Base-by-base conservation (phyloP, 2,888 invertebrate species). In the Rhamphomyia laevipes region DNA sequence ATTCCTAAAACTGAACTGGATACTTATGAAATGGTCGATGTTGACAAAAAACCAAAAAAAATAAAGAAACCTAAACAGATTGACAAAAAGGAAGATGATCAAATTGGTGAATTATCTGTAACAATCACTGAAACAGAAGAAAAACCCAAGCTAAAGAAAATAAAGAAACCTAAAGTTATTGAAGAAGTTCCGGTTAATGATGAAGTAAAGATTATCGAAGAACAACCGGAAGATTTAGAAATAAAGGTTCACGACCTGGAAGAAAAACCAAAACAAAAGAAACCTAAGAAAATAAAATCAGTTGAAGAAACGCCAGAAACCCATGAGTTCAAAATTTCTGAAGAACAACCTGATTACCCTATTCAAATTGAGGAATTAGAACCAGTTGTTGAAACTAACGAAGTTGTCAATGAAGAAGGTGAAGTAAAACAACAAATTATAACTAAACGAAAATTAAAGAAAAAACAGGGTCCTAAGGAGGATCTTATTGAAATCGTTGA, bases 401-500 rank as follows among this genome's bases (percentile, higher is more conserved):
- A 71, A 54, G 63, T 70, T n/a, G 61, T 65, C 1, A 66, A 67
- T 53, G 60, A 68, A 51, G 41, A 55, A 17, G 67, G 66, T 1
- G 54, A 59, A 41, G 57, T 53, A 56, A 65, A 61, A 55, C 61
- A 53, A 63, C 62, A 56, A 61, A 68, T 56, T 56, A 66, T 55
- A 31, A 61, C 60, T 5, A 68, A 63, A 51, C 60, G 67, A 45
- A 62, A 63, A 53, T 60, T 72, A 17, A 72, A 69, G 50, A 73
- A 71, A 54, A 65, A 63, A 38, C 63, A 65, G 52, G 67, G 70
- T 10, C 63, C 63, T 53, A 70, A 73, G 51, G 67, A 73, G 58
- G 71, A 71, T 56, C 50, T 66, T 1, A 66, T 67, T 12, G 65
- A 70, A 60, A 67, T 73, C 15, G 53, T 65, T 3, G 71, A 70